These are phyloP conservation scores for Lamellibrachia luymesi DNA, from an alignment of 1,140 invertebrate genomes.

Conservation along the genomic window DNA sequence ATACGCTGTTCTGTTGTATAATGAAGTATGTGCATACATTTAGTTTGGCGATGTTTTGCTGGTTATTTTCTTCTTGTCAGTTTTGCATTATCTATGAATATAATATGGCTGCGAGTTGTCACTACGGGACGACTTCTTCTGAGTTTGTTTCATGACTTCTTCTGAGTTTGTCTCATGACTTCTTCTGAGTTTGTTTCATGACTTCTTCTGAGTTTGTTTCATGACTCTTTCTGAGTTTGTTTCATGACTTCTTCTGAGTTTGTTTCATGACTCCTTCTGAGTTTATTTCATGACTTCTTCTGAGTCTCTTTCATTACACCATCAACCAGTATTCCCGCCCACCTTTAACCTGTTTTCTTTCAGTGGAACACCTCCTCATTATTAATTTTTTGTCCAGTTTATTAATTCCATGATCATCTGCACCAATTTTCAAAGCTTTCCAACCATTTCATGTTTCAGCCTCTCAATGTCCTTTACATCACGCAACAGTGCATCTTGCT, in stretches of 20 bases:
- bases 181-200: neutral
- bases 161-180: neutral
- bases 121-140: neutral
- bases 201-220: neutral
- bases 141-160: neutral
- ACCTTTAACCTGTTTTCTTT: too few species aligned
- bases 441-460: too few species aligned
- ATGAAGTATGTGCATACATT: neutral
- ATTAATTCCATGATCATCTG: too few species aligned
- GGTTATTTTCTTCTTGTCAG: neutral
- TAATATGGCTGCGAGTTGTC: neutral
- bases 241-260: neutral
- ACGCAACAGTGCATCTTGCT: too few species aligned
- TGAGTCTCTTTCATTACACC: neutral
- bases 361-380: too few species aligned
- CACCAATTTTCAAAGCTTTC: too few species aligned
- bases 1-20: neutral
- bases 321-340: too few species aligned
- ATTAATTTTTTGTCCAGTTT: too few species aligned
- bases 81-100: neutral
- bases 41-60: neutral
- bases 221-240: too few species aligned
- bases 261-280: neutral
- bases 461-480: too few species aligned
- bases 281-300: neutral